Conservation (phyloP, 2,113 vertebrate species). For the Potamarius usumacintae region DNA sequence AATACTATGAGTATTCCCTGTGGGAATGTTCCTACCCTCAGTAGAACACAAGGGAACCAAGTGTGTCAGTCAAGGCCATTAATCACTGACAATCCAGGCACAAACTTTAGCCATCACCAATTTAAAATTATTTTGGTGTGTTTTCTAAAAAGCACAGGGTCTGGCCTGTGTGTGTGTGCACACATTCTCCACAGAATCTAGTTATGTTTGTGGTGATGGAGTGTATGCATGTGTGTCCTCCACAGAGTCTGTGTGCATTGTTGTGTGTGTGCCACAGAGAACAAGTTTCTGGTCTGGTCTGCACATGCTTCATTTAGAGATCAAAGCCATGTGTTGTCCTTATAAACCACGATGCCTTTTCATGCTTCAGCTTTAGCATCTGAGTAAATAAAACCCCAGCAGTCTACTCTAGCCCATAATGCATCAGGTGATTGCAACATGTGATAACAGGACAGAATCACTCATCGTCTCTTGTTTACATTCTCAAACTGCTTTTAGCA, state of each 20-base stretch:
- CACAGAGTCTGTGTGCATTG: constrained; percentile 8
- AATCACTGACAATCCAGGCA: constrained; percentile 68
- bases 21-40: not conserved
- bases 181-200: not conserved
- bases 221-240: not conserved
- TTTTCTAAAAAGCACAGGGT: not conserved
- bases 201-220: constrained; percentile 46
- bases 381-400: constrained; percentile 82
- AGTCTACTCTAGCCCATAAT: constrained; percentile 70
- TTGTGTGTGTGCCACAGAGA: constrained; percentile 33
- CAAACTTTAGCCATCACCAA: constrained; percentile 54
- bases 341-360: constrained; percentile 74
- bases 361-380: constrained; percentile 77
- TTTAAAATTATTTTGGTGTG: constrained; percentile 19
- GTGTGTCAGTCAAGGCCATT: constrained; percentile 76
- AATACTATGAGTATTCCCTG: constrained; percentile 56
- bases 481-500: constrained; percentile 67
- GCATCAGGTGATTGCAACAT: constrained; percentile 73
- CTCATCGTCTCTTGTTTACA: constrained; percentile 72
- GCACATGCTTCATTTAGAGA: constrained; percentile 84
- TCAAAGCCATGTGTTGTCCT: constrained; percentile 83
- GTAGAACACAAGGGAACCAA: constrained; percentile 76
- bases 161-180: not conserved
- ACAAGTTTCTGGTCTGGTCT: constrained; percentile 73
- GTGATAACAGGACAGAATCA: constrained; percentile 63